Conservation (phyloP, 2,888 invertebrate genomes). For the Hylaea fasciaria region DNA sequence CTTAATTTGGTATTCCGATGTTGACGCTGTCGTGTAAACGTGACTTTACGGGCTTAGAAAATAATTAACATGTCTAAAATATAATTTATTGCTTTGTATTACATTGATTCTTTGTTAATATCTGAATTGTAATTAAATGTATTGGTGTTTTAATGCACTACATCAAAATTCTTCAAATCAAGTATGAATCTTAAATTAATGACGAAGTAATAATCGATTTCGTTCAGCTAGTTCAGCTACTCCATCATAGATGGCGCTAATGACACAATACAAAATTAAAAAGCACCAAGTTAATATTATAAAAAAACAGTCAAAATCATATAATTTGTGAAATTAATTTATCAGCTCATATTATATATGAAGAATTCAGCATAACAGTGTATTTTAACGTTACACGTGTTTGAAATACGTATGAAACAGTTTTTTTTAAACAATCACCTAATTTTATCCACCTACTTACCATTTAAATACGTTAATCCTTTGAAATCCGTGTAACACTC, state of each 20-base stretch:
- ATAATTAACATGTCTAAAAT: not conserved
- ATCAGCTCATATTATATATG: too few species aligned
- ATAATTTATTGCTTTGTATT: not conserved
- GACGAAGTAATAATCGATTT: conserved; percentile 21
- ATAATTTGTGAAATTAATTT: too few species aligned
- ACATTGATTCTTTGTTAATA: not conserved
- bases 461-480: conserved; percentile 13
- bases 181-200: not conserved
- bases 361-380: too few species aligned
- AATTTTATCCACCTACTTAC: not conserved
- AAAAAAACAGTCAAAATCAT: too few species aligned
- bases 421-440: too few species aligned
- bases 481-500: conserved; percentile 5
- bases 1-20: conserved; percentile 27
- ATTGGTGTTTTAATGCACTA: not conserved
- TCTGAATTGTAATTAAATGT: not conserved
- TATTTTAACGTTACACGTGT: too few species aligned
- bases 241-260: conserved; percentile 64
- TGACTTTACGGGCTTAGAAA: not conserved
- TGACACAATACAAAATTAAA: not conserved
- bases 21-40: not conserved
- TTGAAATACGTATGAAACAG: too few species aligned
- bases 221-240: conserved; percentile 59
- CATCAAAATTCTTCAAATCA: not conserved
- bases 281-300: not conserved